Conservation (phyloP, 2,797 vertebrate genomes). For the Clarias platycephalus region DNA sequence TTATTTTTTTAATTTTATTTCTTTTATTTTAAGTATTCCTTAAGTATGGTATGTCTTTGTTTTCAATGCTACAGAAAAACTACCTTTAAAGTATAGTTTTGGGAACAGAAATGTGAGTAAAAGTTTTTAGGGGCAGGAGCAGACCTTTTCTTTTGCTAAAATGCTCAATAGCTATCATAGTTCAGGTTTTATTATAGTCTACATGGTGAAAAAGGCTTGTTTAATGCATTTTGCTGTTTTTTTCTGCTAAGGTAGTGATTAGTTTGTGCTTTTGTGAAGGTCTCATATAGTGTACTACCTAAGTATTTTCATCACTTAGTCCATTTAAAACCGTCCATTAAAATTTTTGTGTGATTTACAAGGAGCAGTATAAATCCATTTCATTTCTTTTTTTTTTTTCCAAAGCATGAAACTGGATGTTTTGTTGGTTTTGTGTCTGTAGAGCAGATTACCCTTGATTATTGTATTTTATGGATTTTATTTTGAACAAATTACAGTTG, state of each 20-base stretch:
- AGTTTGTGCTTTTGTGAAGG: slow-evolving; percentile 31
- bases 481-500: neutral
- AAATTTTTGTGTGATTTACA: slow-evolving; percentile 14
- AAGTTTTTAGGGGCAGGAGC: neutral
- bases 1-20: neutral
- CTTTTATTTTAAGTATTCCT: neutral
- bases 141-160: neutral
- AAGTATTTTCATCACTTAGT: slow-evolving; percentile 5
- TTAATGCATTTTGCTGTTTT: slow-evolving; percentile 25
- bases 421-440: neutral
- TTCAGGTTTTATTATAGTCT: slow-evolving; percentile 21
- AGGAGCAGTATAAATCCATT: slow-evolving; percentile 2
- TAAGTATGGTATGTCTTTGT: neutral
- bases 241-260: neutral
- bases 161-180: neutral
- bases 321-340: slow-evolving; percentile 5
- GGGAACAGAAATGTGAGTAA: neutral
- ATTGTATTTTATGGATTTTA: neutral
- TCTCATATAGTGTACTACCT: neutral
- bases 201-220: slow-evolving; percentile 1
- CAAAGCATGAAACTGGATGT: neutral
- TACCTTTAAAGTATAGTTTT: neutral
- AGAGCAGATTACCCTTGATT: neutral
- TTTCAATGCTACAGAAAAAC: slow-evolving; percentile 43
- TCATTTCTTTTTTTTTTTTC: neutral